Base-by-base conservation (phyloP, 2,797 vertebrate genomes). In the Anguilla pacifica region DNA sequence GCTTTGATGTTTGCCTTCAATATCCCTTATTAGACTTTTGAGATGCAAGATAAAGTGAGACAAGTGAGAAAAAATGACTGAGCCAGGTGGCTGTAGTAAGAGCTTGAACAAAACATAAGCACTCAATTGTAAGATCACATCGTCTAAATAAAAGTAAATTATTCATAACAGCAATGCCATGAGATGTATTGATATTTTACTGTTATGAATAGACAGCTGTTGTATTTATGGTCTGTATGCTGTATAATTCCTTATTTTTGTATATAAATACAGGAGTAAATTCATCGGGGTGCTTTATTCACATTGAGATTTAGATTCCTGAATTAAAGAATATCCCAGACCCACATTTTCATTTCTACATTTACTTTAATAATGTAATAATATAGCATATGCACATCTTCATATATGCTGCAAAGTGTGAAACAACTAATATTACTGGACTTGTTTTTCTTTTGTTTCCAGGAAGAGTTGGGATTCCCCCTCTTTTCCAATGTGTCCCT, bases 401-500 rank as follows among this genome's bases (percentile, higher is more conserved):
- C 17, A 64, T 25, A 64, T 64, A 64, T 64, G 19, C 61, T 64
- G 61, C 25, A 25, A 5, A 64, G 22, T 22, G 22, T 64, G 19
- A 25, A 19, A 64, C 59, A 77, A 46, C 6, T 49, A 1, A 2
- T 82, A 10, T 51, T 19, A 74, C 11, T 35, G 11, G 17, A 46
- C n/a, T n/a, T 51, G 0, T 25, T 13, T 11, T 25, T 39, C 28
- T 49, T 51, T 49, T n/a, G 22, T 82, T 82, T 51, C 22, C 79
- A 51, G 46, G 46, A 49, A 25, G 5, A 51, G 79, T 82, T 25
- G 79, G 79, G 46, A 82, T 82, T 82, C 46, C 79, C 79, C 74
- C 74, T 43, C 46, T 82, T 82, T 82, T 82, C 74, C 79, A 82
- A n/a, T 51, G 43, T n/a, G 43, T 82, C 19, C 46, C 46, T 49